phyloP scores from a whole-genome alignment of 2,113 vertebrate species.

The Bolborhynchus lineola region DNA sequence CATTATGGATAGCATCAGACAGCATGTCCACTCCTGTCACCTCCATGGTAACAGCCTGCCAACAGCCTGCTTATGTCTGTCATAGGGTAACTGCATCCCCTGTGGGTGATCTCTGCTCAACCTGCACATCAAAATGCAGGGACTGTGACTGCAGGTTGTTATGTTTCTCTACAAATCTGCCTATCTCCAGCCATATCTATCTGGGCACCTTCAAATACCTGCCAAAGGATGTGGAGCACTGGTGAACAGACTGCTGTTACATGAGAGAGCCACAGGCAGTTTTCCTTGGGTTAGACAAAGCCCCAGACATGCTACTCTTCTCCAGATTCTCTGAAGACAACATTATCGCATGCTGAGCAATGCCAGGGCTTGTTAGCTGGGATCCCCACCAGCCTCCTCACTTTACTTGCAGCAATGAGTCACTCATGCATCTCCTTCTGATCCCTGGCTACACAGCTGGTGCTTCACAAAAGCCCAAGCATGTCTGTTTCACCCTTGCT shows the following conservation, averaged over 20 bases:
- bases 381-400: rapidly evolving
- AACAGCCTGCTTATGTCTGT: not conserved
- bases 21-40: not conserved
- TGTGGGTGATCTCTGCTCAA: not conserved
- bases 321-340: not conserved
- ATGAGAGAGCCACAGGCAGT: not conserved
- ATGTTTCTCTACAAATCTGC: not conserved
- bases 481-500: not conserved
- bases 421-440: not conserved
- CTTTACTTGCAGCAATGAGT: not conserved
- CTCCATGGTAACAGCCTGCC: too few relatives aligned
- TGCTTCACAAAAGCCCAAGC: not conserved
- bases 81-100: not conserved
- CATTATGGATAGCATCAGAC: not conserved
- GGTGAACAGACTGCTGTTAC: rapidly evolving
- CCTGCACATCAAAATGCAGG: not conserved
- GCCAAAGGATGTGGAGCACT: not conserved
- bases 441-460: not conserved
- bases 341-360: not conserved
- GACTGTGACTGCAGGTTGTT: too few relatives aligned
- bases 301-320: not conserved
- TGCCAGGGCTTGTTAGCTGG: not conserved
- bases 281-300: not conserved
- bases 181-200: not conserved
- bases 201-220: not conserved